Percentiles rank a stretch among this genome's conserved stretches.
These are phyloP conservation scores for Caenorhabditis parvicauda DNA, from an alignment of 2,888 invertebrate genomes.

Conservation along the genomic window DNA sequence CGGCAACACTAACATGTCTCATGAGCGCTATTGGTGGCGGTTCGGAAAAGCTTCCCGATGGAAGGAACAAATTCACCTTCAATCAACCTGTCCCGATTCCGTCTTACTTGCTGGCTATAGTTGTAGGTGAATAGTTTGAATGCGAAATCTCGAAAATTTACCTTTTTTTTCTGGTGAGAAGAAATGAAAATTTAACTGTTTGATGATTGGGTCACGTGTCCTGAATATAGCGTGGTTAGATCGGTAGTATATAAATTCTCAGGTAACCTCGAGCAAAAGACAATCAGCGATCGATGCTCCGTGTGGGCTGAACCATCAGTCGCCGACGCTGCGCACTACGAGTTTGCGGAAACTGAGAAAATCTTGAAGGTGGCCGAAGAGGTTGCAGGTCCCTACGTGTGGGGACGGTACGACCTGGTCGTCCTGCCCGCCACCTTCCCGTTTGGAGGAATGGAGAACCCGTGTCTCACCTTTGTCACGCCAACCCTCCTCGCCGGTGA, in stretches of 20 bases:
- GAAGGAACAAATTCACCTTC: constrained; percentile 47
- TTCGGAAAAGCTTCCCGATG: constrained; percentile 42
- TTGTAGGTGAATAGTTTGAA: no score
- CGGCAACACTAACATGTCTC: constrained; percentile 75
- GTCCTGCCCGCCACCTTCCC: constrained; percentile 91
- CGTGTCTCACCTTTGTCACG: constrained; percentile 89
- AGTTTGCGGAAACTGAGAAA: constrained; percentile 74
- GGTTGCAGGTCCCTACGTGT: constrained; percentile 56
- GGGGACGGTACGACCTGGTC: constrained; percentile 74
- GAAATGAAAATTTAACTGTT: no score
- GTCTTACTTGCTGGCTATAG: constrained; percentile 84
- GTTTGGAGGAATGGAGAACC: constrained; percentile 96
- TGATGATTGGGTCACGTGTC: no score
- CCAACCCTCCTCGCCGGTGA: constrained; percentile 90
- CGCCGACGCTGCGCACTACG: constrained; percentile 80
- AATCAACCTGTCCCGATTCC: constrained; percentile 76
- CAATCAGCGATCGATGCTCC: constrained; percentile 67
- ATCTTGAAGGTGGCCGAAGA: constrained; percentile 41
- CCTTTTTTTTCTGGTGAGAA: no score
- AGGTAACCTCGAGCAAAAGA: constrained; percentile 69
- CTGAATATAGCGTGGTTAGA: no score
- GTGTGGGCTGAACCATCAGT: constrained; percentile 88
- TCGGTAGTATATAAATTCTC: no score
- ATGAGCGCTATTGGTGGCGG: constrained; percentile 76
- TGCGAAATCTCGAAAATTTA: no score